phyloP scores from a whole-genome alignment of 2,888 invertebrate genomes.

The Lathronympha strigana region DNA sequence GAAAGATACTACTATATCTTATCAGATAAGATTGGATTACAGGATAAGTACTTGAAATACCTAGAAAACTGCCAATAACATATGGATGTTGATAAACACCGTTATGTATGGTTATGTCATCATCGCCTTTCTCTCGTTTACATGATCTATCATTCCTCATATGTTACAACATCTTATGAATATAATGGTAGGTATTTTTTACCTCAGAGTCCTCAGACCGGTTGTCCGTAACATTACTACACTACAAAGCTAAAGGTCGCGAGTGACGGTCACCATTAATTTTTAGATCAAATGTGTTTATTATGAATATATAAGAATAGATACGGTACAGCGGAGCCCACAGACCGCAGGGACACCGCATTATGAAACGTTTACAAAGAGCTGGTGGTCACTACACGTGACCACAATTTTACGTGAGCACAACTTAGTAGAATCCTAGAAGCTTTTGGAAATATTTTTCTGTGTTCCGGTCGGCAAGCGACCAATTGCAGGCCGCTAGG shows the following conservation, averaged over 20 bases:
- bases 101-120: constrained; percentile 7
- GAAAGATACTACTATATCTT: neutral
- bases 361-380: no score
- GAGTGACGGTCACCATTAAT: no score
- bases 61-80: neutral
- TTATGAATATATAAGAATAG: no score
- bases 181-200: neutral
- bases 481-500: no score
- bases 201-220: neutral
- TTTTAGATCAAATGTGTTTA: no score
- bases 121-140: constrained; percentile 9
- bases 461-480: no score
- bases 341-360: no score
- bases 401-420: no score
- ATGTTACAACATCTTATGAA: neutral
- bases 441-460: no score
- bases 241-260: neutral
- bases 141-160: neutral
- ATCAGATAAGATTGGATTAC: neutral
- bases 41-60: neutral
- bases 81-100: neutral
- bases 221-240: neutral
- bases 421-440: no score
- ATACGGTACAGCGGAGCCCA: no score
- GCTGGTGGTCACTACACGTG: no score